Percentiles rank a stretch among this genome's conserved stretches.
phyloP scores from a whole-genome alignment of 2,888 invertebrate species.

The Hyposoter dolosus region DNA sequence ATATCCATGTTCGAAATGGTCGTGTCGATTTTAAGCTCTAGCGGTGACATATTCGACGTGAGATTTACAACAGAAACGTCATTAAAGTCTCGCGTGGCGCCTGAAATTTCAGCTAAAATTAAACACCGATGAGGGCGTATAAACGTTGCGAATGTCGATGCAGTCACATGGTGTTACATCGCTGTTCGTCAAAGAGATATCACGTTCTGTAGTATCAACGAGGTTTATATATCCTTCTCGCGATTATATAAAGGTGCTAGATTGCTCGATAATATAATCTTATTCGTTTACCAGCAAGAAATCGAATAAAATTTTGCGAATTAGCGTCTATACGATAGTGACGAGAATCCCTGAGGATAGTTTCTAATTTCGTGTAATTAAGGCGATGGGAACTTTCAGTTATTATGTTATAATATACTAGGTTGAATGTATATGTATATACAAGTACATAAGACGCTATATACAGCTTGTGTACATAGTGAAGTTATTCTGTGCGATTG shows the following conservation, averaged over 20 bases:
- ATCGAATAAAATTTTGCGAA: conserved; percentile 69
- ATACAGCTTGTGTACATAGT: neutral
- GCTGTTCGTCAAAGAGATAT: conserved; percentile 55
- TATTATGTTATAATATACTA: neutral
- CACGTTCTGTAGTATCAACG: conserved; percentile 39
- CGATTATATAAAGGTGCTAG: neutral
- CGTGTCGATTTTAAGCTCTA: conserved; percentile 48
- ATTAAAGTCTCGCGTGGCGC: conserved; percentile 28
- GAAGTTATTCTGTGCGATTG: conserved; percentile 1
- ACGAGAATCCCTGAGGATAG: conserved; percentile 56
- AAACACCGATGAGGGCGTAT: conserved; percentile 56
- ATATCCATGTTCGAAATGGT: conserved; percentile 41
- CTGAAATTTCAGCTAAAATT: conserved; percentile 63
- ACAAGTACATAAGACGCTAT: neutral
- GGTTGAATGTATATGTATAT: neutral
- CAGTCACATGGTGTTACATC: conserved; percentile 29
- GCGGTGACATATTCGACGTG: conserved; percentile 39
- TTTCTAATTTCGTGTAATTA: conserved; percentile 60
- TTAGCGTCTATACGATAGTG: conserved; percentile 57
- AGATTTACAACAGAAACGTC: conserved; percentile 56
- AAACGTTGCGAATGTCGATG: conserved; percentile 25
- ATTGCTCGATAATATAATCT: conserved; percentile 38
- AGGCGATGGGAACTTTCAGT: conserved; percentile 4
- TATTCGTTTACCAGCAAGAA: conserved; percentile 51
- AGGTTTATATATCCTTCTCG: conserved; percentile 11